Percentiles rank a stretch among this genome's conserved stretches.
phyloP scores from a whole-genome alignment of 1,140 invertebrate species.

The Frieseomelitta varia region DNA sequence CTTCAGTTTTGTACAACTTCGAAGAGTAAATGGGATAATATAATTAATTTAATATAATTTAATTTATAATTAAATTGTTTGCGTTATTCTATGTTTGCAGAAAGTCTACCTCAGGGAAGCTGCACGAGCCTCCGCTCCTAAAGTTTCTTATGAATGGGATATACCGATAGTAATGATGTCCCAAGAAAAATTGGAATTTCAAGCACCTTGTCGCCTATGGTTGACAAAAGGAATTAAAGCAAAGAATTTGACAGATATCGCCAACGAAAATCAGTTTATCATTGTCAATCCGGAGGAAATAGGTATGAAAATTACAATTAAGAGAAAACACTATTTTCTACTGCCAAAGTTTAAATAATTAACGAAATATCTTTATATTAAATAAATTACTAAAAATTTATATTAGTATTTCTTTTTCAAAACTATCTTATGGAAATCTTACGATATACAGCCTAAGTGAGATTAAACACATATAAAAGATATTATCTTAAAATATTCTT shows the following conservation, averaged over 20 bases:
- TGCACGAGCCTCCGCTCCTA: slow-evolving; percentile 70
- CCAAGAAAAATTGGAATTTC: slow-evolving; percentile 83
- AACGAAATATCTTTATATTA: neutral
- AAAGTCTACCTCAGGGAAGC: slow-evolving; percentile 87
- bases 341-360: neutral
- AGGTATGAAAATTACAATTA: slow-evolving; percentile 78
- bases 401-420: no score
- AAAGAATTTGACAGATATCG: slow-evolving; percentile 80
- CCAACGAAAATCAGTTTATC: slow-evolving; percentile 84
- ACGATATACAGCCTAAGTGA: no score
- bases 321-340: no score
- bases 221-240: slow-evolving; percentile 80
- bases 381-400: no score
- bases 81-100: slow-evolving; percentile 70
- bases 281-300: slow-evolving; percentile 92
- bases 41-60: neutral
- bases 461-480: no score
- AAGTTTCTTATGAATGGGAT: slow-evolving; percentile 86
- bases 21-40: neutral
- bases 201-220: slow-evolving; percentile 84
- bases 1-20: neutral
- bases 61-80: neutral
- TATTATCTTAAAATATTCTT: no score
- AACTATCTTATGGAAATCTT: no score
- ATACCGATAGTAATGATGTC: slow-evolving; percentile 85